Percentiles rank a stretch among this genome's conserved stretches.
phyloP scores from a whole-genome alignment of 2,113 vertebrate species.

The Zingel zingel region DNA sequence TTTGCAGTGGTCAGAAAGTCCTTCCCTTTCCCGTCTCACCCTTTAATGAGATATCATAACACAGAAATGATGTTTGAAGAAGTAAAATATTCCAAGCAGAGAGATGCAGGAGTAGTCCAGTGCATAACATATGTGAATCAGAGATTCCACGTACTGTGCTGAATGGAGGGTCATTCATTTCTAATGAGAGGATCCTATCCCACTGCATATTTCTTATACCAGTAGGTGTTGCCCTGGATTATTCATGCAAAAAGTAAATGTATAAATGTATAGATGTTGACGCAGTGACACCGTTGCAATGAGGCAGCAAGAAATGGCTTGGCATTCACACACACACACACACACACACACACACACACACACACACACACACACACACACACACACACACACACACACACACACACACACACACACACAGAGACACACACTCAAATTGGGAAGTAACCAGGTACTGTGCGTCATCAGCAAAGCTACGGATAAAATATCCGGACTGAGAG shows the following conservation, averaged over 20 bases:
- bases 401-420: background rate
- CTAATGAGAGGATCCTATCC: slow-evolving; percentile 1
- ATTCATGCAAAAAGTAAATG: slow-evolving; percentile 4
- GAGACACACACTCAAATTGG: slow-evolving; percentile 9
- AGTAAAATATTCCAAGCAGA: background rate
- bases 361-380: slow-evolving; percentile 7
- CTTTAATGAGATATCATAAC: background rate
- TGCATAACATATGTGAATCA: slow-evolving; percentile 21
- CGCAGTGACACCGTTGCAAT: slow-evolving; percentile 21
- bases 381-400: background rate
- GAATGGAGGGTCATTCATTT: slow-evolving; percentile 26
- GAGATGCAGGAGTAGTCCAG: background rate
- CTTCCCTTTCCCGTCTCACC: background rate
- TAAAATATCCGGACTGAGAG: slow-evolving; percentile 44
- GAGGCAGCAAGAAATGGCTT: slow-evolving; percentile 26
- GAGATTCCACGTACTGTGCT: background rate
- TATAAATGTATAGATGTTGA: slow-evolving; percentile 34
- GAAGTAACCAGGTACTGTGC: slow-evolving; percentile 55
- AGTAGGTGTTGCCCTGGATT: background rate
- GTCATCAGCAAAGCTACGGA: slow-evolving; percentile 45
- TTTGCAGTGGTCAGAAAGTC: background rate
- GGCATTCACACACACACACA: background rate
- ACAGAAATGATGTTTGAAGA: background rate
- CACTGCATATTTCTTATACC: background rate
- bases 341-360: background rate